Evolutionary conservation across 2,113 vertebrate genomes (phyloP).

Genomic region (Scalopus aquaticus): DNA sequence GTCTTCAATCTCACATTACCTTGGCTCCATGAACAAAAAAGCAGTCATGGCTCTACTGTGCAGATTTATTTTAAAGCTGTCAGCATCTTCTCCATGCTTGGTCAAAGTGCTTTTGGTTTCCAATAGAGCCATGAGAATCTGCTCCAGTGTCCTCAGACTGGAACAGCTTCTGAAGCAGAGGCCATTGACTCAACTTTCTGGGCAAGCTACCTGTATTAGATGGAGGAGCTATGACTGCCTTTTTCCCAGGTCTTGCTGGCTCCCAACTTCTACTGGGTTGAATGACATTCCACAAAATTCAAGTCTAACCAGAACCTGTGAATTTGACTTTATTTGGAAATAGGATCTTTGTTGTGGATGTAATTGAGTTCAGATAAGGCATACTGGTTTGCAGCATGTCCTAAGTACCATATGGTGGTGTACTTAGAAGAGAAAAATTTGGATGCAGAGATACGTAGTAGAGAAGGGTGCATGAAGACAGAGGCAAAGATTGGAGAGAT

Average conservation of each 20-base stretch:
- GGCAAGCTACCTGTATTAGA: background rate
- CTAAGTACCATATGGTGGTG: background rate
- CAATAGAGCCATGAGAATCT: background rate
- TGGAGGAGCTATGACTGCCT: background rate
- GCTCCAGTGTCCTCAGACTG: background rate
- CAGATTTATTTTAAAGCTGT: slow-evolving; percentile 4
- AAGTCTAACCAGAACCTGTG: background rate
- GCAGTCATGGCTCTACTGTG: background rate
- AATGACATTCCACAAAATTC: background rate
- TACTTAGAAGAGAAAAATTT: background rate
- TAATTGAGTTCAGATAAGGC: background rate
- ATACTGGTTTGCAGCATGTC: background rate
- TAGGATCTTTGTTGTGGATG: background rate
- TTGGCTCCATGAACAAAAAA: background rate
- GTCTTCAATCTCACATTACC: background rate
- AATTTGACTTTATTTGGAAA: slow-evolving; percentile 3
- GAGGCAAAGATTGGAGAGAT: background rate
- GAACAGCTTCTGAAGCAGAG: background rate
- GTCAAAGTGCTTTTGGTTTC: slow-evolving; percentile 29
- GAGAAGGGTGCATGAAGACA: background rate
- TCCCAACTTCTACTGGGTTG: background rate
- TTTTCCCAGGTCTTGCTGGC: background rate
- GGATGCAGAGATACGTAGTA: background rate
- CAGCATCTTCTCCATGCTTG: background rate
- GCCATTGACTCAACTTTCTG: background rate